Evolutionary conservation across 2,113 vertebrate species (phyloP), one percentile per base, ranked within the genome.

Genomic region (Sebastes schlegelii): DNA sequence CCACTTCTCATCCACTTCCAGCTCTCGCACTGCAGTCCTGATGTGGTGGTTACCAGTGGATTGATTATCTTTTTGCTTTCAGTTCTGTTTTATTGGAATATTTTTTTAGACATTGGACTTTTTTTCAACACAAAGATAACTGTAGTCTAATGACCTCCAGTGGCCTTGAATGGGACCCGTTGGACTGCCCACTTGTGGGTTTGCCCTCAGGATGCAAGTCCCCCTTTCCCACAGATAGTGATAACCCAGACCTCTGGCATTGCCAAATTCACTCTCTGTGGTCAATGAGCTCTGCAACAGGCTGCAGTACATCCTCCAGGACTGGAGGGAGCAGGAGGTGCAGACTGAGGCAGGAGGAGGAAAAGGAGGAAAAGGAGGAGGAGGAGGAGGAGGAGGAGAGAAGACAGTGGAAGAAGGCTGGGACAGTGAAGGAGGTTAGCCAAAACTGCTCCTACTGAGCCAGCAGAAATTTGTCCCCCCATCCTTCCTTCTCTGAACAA

Each of bases 141-240:
- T 95, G 94, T 92, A 93, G 93, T 94, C 94, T 95, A 94, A 97
- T 97, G 96, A 95, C 96, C 93, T 96, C 96, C 93, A 96, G 96
- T 96, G 96, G 95, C 91, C 93, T 96, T 89, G 96, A 97, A 89
- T 96, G 97, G 96, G 96, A 97, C 95, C 95, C 95, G 95, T 94
- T 95, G 91, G 96, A 96, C 91, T 96, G 95, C 90, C 94, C 95
- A 65, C 95, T 94, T 1, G 78, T 94, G 84, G 95, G 95, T 69
- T 86, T 88, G 81, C 94, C 94, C 74, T 89, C 92, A 0, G 91
- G 86, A 92, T 84, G 86, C 94, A 92, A 91, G 87, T 92, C 92
- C 45, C 80, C 92, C 89, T 92, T 94, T 90, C 94, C 92, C 75
- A 75, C 88, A 92, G 91, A 86, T 68, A 91, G 94, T 67, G 91